A percentile compares a stretch with the other conserved stretches of the same genome.
phyloP scores from a whole-genome alignment of 2,113 vertebrate genomes.

The Megaceryle torquata region DNA sequence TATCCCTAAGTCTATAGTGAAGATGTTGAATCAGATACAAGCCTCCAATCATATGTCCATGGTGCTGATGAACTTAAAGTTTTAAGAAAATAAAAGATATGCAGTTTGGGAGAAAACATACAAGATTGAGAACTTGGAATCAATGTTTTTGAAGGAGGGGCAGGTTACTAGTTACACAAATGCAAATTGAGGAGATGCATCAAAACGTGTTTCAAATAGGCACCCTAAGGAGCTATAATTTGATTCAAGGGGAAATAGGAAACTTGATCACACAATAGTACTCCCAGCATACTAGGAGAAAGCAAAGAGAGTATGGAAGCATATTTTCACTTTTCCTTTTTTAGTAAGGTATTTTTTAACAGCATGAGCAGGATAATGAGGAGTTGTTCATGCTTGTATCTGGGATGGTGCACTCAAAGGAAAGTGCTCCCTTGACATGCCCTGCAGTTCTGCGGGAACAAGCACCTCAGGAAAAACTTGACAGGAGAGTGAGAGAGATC shows the following conservation, averaged over 20 bases:
- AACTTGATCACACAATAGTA: not conserved
- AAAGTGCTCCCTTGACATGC: not conserved
- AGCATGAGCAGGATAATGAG: not conserved
- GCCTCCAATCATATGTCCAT: not conserved
- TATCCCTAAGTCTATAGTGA: conserved; percentile 4
- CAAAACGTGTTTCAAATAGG: not conserved
- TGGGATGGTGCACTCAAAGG: not conserved
- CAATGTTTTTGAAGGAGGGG: not conserved
- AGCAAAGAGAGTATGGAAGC: not conserved
- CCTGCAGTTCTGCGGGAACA: not conserved
- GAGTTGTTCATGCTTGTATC: not conserved
- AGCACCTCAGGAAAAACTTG: not conserved
- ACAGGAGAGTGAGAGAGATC: not conserved
- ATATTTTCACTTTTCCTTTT: not conserved
- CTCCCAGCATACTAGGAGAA: not conserved
- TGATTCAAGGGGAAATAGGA: not conserved
- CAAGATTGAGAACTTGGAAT: not conserved
- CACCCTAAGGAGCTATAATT: not conserved
- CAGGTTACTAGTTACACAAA: not conserved
- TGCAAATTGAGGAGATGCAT: not conserved
- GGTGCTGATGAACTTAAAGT: not conserved
- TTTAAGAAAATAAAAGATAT: not conserved
- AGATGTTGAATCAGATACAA: not conserved
- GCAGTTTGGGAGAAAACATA: not conserved
- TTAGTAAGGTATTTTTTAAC: not conserved